Evolutionary conservation across 2,888 invertebrate genomes (phyloP).

Genomic region (Epicampocera succincta): DNA sequence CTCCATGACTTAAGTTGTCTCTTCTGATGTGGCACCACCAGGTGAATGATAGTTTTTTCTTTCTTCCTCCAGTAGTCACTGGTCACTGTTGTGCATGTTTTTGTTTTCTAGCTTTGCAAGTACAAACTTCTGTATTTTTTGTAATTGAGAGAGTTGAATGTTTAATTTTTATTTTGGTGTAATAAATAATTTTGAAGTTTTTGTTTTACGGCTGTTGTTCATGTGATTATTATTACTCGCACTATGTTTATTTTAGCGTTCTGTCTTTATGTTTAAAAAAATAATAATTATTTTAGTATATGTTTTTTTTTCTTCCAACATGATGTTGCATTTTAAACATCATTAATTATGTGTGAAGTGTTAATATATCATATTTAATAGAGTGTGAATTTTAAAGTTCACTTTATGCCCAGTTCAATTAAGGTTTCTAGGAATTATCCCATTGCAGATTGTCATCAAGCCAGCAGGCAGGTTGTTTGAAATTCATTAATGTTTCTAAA

Average conservation of each 20-base stretch:
- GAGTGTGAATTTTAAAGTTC: conserved; percentile 64
- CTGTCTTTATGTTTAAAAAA: conserved; percentile 40
- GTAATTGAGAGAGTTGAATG: conserved; percentile 64
- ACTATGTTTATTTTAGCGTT: conserved; percentile 29
- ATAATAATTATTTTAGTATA: conserved; percentile 34
- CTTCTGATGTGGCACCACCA: conserved; percentile 44
- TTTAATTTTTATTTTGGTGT: conserved; percentile 53
- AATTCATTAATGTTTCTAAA: neutral
- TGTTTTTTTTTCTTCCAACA: conserved; percentile 27
- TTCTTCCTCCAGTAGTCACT: conserved; percentile 27
- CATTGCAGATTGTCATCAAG: conserved; percentile 54
- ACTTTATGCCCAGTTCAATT: conserved; percentile 59
- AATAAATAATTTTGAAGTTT: conserved; percentile 65
- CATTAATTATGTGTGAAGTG: conserved; percentile 67
- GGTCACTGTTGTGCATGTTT: conserved; percentile 26
- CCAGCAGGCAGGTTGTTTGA: conserved; percentile 10
- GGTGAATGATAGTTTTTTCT: conserved; percentile 48
- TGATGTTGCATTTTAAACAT: conserved; percentile 69
- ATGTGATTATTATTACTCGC: conserved; percentile 39
- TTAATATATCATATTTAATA: conserved; percentile 68
- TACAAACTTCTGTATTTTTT: conserved; percentile 36
- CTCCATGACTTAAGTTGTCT: conserved; percentile 50
- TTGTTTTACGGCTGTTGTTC: conserved; percentile 48
- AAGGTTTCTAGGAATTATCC: conserved; percentile 61
- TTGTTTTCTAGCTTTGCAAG: conserved; percentile 30